Conservation (phyloP, 2,113 vertebrate species). For the Dipodomys ordii region DNA sequence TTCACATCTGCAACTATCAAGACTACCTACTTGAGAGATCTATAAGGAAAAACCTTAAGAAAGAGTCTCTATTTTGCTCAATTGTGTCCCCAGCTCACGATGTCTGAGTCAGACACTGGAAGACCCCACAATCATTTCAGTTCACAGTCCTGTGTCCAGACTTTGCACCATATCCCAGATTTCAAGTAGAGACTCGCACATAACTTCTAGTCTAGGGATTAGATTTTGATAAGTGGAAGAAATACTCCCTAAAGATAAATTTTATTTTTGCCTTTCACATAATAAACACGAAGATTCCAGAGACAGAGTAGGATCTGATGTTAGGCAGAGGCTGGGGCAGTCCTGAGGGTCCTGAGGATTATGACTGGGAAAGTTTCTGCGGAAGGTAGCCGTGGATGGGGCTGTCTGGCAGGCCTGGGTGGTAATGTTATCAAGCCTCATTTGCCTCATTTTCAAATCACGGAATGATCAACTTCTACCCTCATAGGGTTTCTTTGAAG, state of each 20-base stretch:
- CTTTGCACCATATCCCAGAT: background rate
- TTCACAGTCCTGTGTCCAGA: background rate
- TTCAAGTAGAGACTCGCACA: background rate
- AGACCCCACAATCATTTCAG: background rate
- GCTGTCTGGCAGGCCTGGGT: background rate
- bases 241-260: background rate
- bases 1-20: background rate
- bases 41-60: background rate
- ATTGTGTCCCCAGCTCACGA: background rate
- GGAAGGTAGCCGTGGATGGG: background rate
- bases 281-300: background rate
- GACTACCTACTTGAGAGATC: background rate
- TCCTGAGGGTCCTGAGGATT: fast-evolving
- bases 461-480: background rate
- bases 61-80: background rate
- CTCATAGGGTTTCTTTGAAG: background rate
- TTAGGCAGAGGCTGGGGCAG: background rate
- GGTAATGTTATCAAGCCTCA: background rate
- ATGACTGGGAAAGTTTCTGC: background rate
- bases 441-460: background rate
- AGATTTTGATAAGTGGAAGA: background rate
- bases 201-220: background rate
- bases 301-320: background rate
- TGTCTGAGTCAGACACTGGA: background rate
- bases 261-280: background rate